phyloP scores from a whole-genome alignment of 2,113 vertebrate species.

The Austrofundulus limnaeus region DNA sequence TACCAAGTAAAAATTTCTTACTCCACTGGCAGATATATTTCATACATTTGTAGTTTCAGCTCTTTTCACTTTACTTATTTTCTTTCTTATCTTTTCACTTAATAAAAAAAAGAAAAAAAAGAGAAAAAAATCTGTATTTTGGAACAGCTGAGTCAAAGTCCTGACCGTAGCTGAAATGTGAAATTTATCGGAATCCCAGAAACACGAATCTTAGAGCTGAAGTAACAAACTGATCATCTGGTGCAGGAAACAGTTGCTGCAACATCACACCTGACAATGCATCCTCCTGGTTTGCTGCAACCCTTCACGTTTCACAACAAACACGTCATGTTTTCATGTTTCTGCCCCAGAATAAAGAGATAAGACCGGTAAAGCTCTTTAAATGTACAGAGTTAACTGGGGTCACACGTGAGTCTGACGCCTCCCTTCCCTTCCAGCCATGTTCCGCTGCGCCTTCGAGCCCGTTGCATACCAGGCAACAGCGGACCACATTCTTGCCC shows the following conservation, averaged over 20 bases:
- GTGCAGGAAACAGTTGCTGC: background rate
- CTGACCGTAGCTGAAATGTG: conserved; percentile 1
- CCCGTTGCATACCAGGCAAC: conserved; percentile 75
- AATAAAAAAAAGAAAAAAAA: too few species aligned
- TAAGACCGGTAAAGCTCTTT: background rate
- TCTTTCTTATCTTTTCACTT: too few species aligned
- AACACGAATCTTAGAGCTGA: background rate
- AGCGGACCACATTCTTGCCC: conserved; percentile 74
- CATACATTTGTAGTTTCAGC: too few species aligned
- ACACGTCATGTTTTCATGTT: too few species aligned
- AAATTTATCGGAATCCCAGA: background rate
- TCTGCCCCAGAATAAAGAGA: too few species aligned
- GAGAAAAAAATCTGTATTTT: conserved; percentile 1
- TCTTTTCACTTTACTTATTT: too few species aligned
- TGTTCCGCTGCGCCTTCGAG: conserved; percentile 63
- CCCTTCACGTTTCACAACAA: too few species aligned
- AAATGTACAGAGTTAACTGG: conserved; percentile 41
- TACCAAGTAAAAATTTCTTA: too few species aligned
- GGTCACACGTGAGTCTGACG: conserved; percentile 70
- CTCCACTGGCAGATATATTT: too few species aligned
- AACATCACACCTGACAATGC: too few species aligned
- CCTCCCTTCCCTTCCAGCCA: conserved; percentile 47
- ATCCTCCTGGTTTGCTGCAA: too few species aligned
- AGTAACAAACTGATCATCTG: background rate
- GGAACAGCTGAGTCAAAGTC: background rate